These are phyloP conservation scores for Cotesia congregata DNA, from an alignment of 2,888 invertebrate genomes.

Conservation along the genomic window DNA sequence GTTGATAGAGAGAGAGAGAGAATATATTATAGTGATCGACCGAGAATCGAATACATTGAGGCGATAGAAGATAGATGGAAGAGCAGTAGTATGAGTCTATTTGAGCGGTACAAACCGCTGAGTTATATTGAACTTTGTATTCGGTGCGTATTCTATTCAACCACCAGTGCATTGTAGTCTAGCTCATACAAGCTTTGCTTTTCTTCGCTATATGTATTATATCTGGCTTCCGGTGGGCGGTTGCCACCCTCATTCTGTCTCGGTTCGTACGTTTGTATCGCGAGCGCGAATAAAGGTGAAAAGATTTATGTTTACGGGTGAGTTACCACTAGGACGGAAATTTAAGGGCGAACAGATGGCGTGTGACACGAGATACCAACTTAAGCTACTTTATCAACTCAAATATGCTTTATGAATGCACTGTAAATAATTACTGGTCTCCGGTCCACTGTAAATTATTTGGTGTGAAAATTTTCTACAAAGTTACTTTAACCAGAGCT, in stretches of 20 bases:
- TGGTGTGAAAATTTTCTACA: no score
- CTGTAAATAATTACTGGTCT: no score
- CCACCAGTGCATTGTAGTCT: not conserved
- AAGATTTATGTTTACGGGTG: constrained; percentile 13
- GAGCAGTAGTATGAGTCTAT: not conserved
- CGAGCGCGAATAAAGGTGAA: constrained; percentile 33
- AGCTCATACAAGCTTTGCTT: not conserved
- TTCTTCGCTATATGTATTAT: not conserved
- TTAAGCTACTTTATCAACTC: not conserved
- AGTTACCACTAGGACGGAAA: not conserved
- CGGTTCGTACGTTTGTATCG: constrained; percentile 10
- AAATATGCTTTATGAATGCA: not conserved
- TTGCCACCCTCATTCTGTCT: not conserved
- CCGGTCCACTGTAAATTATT: no score
- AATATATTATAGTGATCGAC: not conserved
- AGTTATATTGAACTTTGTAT: not conserved
- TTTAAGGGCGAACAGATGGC: constrained; percentile 16
- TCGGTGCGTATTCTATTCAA: not conserved
- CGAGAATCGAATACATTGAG: no score
- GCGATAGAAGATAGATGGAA: not conserved
- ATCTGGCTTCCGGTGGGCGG: not conserved
- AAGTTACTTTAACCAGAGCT: no score
- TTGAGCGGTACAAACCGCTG: not conserved
- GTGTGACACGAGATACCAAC: constrained; percentile 15
- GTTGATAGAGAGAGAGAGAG: no score